Percentiles rank a stretch among this genome's conserved stretches.
phyloP scores from a whole-genome alignment of 2,797 vertebrate genomes.

The Sebastes elongatus region DNA sequence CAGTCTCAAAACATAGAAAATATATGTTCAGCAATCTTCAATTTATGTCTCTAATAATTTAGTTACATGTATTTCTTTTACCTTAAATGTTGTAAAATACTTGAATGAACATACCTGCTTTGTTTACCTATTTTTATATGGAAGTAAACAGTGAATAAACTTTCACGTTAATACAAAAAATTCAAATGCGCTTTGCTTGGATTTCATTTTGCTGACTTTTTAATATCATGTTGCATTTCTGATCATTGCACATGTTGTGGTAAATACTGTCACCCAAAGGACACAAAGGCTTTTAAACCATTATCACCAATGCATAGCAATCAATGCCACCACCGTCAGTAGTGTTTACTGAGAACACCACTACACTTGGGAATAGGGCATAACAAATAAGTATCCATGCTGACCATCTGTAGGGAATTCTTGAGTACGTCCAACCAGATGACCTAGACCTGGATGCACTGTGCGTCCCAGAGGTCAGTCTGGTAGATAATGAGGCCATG shows the following conservation, averaged over 20 bases:
- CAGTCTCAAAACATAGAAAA: not conserved
- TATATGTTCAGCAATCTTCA: not conserved
- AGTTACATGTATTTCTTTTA: not conserved
- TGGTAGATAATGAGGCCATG: not conserved
- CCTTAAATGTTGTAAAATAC: not conserved
- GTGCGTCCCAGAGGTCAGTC: not conserved
- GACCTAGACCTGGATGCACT: not conserved
- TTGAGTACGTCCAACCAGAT: not conserved
- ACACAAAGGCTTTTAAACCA: not conserved
- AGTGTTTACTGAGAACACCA: not conserved
- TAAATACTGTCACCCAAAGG: not conserved
- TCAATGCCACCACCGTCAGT: not conserved
- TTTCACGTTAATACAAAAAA: not conserved
- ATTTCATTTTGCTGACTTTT: not conserved
- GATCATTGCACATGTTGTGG: not conserved
- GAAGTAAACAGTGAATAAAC: not conserved
- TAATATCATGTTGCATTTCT: not conserved
- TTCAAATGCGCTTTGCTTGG: not conserved
- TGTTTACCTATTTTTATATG: slow-evolving; percentile 22
- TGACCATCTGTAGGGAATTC: not conserved
- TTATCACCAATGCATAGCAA: not conserved
- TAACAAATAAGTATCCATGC: not conserved
- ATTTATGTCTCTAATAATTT: not conserved
- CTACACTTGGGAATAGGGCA: not conserved
- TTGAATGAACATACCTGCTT: not conserved